Base-by-base conservation (phyloP, 2,888 invertebrate genomes). In the Dugesia japonica region DNA sequence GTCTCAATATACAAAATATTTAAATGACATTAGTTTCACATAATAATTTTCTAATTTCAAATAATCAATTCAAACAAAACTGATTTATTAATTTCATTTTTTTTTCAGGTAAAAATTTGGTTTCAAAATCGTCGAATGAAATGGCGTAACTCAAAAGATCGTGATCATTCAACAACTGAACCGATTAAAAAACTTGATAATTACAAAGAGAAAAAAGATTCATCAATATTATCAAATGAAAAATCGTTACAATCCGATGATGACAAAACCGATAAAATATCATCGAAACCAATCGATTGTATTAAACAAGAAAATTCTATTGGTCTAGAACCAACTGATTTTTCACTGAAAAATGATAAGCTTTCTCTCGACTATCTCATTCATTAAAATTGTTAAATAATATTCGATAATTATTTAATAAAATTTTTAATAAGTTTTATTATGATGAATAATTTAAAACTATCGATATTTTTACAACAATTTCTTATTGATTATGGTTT, bases 51-150 rank as follows among this genome's bases (percentile, higher is more conserved):
- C n/a, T n/a, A n/a, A n/a, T n/a, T n/a, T n/a, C n/a, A n/a, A n/a
- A n/a, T n/a, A n/a, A n/a, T n/a, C n/a, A n/a, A n/a, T n/a, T n/a
- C n/a, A n/a, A n/a, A n/a, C n/a, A n/a, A n/a, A n/a, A n/a, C n/a
- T n/a, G n/a, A n/a, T n/a, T n/a, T n/a, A n/a, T n/a, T n/a, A n/a
- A n/a, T n/a, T n/a, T n/a, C n/a, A n/a, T n/a, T n/a, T n/a, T n/a
- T n/a, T n/a, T n/a, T n/a, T n/a, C n/a, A 90, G 90, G 90, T 90
- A 77, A 90, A 90, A 85, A 90, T 91, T 79, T 90, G 90, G 90
- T 97, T 97, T 86, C 95, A 97, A 88, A 97, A 97, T 84, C 89
- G 95, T 0, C 89, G 95, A 76, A 97, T 97, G 95, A 97, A 93
- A 85, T 95, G 95, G 95, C 88, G 97, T 76, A 97, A 97, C 86